These are phyloP conservation scores for Onychomys arenicola DNA, from an alignment of 2,797 vertebrate species.

Conservation along the genomic window DNA sequence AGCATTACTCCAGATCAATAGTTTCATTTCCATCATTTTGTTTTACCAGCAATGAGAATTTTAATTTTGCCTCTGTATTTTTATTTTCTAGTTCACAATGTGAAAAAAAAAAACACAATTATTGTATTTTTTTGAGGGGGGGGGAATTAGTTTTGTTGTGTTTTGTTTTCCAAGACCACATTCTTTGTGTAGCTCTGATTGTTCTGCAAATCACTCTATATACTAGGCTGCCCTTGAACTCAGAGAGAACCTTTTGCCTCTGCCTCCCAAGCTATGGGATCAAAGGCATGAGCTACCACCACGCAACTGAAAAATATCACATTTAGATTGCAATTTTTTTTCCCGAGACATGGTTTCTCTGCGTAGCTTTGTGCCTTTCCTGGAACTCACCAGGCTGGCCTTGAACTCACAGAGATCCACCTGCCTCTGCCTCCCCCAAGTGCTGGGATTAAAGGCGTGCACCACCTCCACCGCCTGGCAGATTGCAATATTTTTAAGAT, in stretches of 20 bases:
- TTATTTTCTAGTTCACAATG: neutral
- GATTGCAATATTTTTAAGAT: neutral
- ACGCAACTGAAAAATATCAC: neutral
- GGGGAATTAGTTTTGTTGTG: neutral
- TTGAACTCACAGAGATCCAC: too few relatives aligned
- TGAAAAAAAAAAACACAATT: neutral
- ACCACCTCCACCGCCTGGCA: too few relatives aligned
- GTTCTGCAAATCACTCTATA: neutral
- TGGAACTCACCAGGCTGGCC: too few relatives aligned
- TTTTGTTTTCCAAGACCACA: neutral
- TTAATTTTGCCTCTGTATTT: neutral
- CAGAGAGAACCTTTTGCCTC: neutral
- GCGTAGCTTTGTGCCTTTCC: too few relatives aligned
- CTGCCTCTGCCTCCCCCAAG: too few relatives aligned
- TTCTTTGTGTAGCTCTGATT: neutral
- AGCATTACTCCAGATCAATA: neutral
- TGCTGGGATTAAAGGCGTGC: too few relatives aligned
- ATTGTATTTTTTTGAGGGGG: neutral
- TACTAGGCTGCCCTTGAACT: neutral
- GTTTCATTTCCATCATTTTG: neutral
- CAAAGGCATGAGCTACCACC: neutral
- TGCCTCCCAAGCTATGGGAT: neutral
- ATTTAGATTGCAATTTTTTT: neutral
- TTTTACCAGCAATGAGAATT: neutral
- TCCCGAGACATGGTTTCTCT: too few relatives aligned